Base-by-base conservation (phyloP, 2,888 invertebrate species). In the Drosophila recens region DNA sequence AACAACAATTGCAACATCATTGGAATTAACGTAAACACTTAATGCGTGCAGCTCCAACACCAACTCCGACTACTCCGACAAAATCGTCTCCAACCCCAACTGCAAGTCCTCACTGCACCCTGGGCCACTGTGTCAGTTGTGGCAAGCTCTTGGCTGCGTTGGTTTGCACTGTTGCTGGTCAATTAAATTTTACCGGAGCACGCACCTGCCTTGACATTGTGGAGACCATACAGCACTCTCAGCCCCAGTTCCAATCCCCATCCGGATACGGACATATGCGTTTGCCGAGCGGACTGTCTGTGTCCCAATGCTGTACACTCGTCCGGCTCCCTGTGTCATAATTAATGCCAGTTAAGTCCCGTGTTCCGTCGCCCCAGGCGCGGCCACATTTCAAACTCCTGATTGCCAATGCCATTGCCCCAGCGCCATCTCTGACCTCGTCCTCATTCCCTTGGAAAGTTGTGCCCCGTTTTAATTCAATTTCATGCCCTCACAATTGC, bases 301-400 rank as follows among this genome's bases (percentile, higher is more conserved):
- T 71, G 68, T 77, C 71, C 76, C 76, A 71, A 64, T 62, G 71
- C 69, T 63, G 57, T 45, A 46, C 49, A 42, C 62, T 48, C 33
- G 51, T 45, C 54, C 45, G 54, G 59, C 72, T 23, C 57, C 67
- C 67, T 75, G 75, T 53, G 73, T 80, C 88, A 90, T 89, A 85
- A 90, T 88, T 90, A 89, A 90, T 87, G 85, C 83, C 79, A 80
- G 80, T 88, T 87, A 90, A 89, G 87, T 79, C 82, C 76, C 72
- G 76, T 77, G 82, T 81, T 82, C 74, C 76, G 71, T 71, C 75
- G 80, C 82, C 80, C 67, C 79, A 78, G 86, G 79, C 79, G 79
- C 68, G 80, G 68, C 64, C 72, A 74, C 75, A 67, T 75, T 80
- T 58, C 63, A 59, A 68, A 72, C 48, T 76, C 62, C 52, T 27